phyloP scores from a whole-genome alignment of 1,140 invertebrate genomes.

The Drosophila kikkawai region DNA sequence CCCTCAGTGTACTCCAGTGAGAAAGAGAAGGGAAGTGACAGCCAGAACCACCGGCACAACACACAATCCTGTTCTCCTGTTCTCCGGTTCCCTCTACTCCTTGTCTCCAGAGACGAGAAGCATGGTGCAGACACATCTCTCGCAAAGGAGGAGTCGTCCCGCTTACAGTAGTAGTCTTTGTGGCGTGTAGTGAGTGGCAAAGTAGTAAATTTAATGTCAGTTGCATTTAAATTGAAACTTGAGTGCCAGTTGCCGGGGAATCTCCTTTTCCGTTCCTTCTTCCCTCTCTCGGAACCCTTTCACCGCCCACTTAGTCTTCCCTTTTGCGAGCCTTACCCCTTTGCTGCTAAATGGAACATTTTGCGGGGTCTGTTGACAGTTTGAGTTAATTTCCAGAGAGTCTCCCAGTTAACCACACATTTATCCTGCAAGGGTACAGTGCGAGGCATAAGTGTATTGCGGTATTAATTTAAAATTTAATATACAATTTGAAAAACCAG shows the following conservation, averaged over 20 bases:
- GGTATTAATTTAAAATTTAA: not conserved
- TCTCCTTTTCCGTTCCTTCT: conserved; percentile 1
- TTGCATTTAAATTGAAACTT: conserved; percentile 82
- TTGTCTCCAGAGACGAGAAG: not conserved
- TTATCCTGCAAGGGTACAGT: conserved; percentile 11
- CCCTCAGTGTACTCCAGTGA: not conserved
- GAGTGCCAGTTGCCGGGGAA: conserved; percentile 35
- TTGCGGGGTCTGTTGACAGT: conserved; percentile 67
- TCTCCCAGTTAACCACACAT: conserved; percentile 57
- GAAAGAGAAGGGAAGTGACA: conserved; percentile 18
- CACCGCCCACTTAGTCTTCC: conserved; percentile 3
- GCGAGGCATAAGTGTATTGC: not conserved
- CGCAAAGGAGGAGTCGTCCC: conserved; percentile 53
- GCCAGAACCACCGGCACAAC: conserved; percentile 24
- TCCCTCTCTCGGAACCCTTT: not conserved
- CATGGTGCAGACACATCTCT: conserved; percentile 31
- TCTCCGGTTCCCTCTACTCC: conserved; percentile 11
- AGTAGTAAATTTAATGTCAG: conserved; percentile 84
- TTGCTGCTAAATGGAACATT: conserved; percentile 21
- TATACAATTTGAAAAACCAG: too few species aligned
- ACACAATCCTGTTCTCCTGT: conserved; percentile 42
- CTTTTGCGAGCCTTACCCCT: not conserved
- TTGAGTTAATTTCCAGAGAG: conserved; percentile 73
- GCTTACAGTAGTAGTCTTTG: conserved; percentile 50
- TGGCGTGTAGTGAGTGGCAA: conserved; percentile 59